Evolutionary conservation across 1,140 invertebrate genomes (phyloP).

Genomic region (Zaprionus inermis): DNA sequence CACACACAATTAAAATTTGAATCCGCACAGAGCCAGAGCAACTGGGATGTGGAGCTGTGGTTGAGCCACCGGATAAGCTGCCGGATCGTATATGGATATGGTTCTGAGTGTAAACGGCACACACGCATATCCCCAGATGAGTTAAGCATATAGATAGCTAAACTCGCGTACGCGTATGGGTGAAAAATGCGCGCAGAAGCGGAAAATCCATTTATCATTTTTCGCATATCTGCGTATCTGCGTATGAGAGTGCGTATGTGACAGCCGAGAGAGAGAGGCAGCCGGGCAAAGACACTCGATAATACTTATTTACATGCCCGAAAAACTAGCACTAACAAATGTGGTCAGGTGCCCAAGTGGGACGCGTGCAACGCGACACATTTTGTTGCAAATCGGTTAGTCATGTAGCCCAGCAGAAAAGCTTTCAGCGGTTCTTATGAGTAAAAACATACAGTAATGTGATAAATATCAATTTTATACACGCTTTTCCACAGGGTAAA

Average conservation of each 20-base stretch:
- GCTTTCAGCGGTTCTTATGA: no score
- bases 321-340: conserved; percentile 31
- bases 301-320: conserved; percentile 35
- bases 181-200: conserved; percentile 22
- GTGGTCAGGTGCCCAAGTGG: conserved; percentile 19
- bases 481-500: no score
- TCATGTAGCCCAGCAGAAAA: conserved; percentile 1
- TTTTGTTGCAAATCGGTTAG: not conserved
- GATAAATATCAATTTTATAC: not conserved
- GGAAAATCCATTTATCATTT: conserved; percentile 49
- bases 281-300: conserved; percentile 33
- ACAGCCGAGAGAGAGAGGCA: conserved; percentile 11
- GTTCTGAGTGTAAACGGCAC: not conserved
- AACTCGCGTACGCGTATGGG: not conserved
- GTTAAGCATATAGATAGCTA: not conserved
- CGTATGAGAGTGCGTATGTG: not conserved
- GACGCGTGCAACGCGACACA: not conserved
- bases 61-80: not conserved
- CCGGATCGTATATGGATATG: not conserved
- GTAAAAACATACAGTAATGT: not conserved
- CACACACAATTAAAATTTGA: not conserved
- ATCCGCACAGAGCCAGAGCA: not conserved
- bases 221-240: not conserved
- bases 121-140: not conserved
- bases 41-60: not conserved